Conservation (phyloP, 1,140 invertebrate species). For the Bombus difficillimus region DNA sequence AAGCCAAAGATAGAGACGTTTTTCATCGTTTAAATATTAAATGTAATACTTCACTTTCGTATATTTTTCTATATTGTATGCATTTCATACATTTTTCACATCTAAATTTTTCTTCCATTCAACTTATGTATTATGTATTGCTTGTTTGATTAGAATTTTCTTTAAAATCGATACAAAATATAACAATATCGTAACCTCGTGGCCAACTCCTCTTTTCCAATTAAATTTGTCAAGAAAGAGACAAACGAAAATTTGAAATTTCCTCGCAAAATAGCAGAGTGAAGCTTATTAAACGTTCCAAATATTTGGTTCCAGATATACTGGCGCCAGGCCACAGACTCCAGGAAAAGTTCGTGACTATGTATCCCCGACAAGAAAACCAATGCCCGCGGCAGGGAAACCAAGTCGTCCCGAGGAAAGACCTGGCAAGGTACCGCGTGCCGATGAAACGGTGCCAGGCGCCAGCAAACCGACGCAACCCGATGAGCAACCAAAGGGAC, state of each 20-base stretch:
- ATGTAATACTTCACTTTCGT: too few species aligned
- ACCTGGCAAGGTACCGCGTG: neutral
- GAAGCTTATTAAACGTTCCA: neutral
- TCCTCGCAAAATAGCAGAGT: neutral
- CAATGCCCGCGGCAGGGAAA: slow-evolving; percentile 26
- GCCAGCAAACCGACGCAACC: slow-evolving; percentile 11
- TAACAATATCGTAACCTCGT: neutral
- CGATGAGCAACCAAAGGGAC: slow-evolving; percentile 20
- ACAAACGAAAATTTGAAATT: neutral
- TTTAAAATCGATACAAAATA: too few species aligned
- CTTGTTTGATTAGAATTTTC: too few species aligned
- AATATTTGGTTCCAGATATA: slow-evolving; percentile 57
- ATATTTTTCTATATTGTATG: too few species aligned
- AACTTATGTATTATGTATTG: too few species aligned
- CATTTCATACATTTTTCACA: too few species aligned
- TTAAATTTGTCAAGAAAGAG: neutral
- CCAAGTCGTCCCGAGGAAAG: slow-evolving; percentile 30
- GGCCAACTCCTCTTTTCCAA: neutral
- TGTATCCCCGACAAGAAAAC: slow-evolving; percentile 45
- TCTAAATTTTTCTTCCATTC: too few species aligned
- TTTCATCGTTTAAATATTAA: too few species aligned
- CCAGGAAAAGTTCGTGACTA: slow-evolving; percentile 73
- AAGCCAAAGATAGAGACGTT: too few species aligned
- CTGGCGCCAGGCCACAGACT: slow-evolving; percentile 65
- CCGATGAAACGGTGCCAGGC: slow-evolving; percentile 23